Evolutionary conservation across 1,140 invertebrate genomes (phyloP).

Genomic region (Drosophila rufa): DNA sequence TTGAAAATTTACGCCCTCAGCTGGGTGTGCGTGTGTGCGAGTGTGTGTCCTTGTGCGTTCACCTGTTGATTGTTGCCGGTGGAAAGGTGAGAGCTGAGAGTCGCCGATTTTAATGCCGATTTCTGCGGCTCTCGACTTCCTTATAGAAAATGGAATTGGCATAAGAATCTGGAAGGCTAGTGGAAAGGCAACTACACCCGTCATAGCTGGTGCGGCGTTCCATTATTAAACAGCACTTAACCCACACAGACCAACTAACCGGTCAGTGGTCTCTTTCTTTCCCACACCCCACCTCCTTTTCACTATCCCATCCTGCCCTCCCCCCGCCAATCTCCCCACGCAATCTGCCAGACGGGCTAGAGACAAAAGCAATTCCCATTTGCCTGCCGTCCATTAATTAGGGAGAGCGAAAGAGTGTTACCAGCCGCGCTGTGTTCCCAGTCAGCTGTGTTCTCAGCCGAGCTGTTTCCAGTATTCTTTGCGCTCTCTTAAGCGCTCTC

Average conservation of each 20-base stretch:
- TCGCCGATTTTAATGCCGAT: neutral
- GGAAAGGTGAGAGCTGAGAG: conserved; percentile 2
- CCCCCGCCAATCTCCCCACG: neutral
- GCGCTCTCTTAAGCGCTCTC: conserved; percentile 46
- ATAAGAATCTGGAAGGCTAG: neutral
- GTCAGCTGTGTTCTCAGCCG: neutral
- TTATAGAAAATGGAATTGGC: neutral
- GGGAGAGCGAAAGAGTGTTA: conserved; percentile 26
- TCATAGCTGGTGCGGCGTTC: conserved; percentile 3
- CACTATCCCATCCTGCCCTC: neutral
- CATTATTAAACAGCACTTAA: conserved; percentile 57
- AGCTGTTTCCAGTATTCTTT: conserved; percentile 47
- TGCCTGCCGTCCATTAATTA: conserved; percentile 10
- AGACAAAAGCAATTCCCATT: conserved; percentile 37
- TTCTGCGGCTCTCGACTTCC: conserved; percentile 15
- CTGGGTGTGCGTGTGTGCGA: neutral
- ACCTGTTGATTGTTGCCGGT: conserved; percentile 38
- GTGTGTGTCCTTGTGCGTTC: conserved; percentile 6
- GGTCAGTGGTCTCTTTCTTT: conserved; percentile 4
- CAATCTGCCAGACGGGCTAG: conserved; percentile 22
- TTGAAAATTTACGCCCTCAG: conserved; percentile 36
- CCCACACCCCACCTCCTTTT: too few relatives aligned
- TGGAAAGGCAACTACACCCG: neutral
- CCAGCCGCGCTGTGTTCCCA: conserved; percentile 1
- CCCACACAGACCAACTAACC: conserved; percentile 37